Base-by-base conservation (phyloP, 2,888 invertebrate species). In the Lycocerus yunnanus region DNA sequence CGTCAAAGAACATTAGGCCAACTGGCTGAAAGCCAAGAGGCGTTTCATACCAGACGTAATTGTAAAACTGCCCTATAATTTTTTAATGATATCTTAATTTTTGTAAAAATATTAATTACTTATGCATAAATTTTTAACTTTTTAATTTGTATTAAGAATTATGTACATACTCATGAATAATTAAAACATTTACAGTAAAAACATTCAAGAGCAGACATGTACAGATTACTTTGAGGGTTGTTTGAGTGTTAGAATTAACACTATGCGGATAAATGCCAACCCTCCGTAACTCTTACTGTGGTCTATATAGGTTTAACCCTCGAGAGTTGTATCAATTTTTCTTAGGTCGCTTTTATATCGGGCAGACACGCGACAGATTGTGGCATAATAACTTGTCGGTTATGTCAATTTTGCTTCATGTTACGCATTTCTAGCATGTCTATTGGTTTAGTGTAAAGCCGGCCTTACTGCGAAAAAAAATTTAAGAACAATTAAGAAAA, bases 11-110 rank as follows among this genome's bases (percentile, higher is more conserved):
- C 70, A 77, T 79, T 75, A 72, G 68, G 76, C 79, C 78, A 79
- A 78, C 76, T 79, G 79, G 79, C 79, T 67, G 61, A 59, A 20
- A 67, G 77, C 79, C 79, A 79, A 77, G 72, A 73, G 74, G 73
- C 73, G 69, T 77, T 72, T 73, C 76, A 74, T 71, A 75, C 72
- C 75, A 74, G 66, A 68, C 70, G 75, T 73, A 74, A 72, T 76
- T 76, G 71, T 72, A 72, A 67, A 68, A 73, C 58, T 74, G 73
- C 68, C 73, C 73, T 67, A 69, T 60, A 76, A 69, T 71, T 67
- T 74, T 14, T 69, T 43, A 43, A 43, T 43, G n/a, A 43, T 43
- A 43, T 43, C 43, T 43, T 15, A 43, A 15, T 43, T 43, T 43
- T 43, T 43, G n/a, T 43, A n/a, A 43, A 43, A 43, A 43, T 43